Conservation (phyloP, 1,140 invertebrate genomes). For the Globodera ellingtonae region DNA sequence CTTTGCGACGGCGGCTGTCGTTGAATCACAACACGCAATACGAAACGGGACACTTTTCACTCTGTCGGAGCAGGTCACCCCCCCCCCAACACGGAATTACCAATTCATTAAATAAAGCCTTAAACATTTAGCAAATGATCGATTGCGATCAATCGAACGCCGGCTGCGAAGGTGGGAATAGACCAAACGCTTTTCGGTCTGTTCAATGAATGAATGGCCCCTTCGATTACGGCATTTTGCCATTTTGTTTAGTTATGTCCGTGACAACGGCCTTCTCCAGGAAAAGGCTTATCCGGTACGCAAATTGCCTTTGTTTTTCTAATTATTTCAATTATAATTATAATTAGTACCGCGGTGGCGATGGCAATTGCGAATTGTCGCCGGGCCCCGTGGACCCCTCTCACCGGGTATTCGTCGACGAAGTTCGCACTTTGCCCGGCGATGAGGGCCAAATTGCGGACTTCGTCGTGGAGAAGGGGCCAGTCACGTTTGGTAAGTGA, state of each 20-base stretch:
- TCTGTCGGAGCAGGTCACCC: slow-evolving; percentile 41
- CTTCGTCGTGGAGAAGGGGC: slow-evolving; percentile 43
- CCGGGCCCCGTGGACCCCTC: slow-evolving; percentile 23
- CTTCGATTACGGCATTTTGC: neutral
- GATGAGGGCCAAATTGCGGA: slow-evolving; percentile 44
- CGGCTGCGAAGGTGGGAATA: slow-evolving; percentile 39
- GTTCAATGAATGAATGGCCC: neutral
- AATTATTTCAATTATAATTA: neutral
- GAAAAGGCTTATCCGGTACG: slow-evolving; percentile 30
- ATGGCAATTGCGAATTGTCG: slow-evolving; percentile 24
- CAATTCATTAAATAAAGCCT: neutral
- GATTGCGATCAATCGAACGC: slow-evolving; percentile 41
- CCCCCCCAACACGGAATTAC: neutral
- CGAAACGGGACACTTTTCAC: slow-evolving; percentile 14
- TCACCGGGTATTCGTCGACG: slow-evolving; percentile 36
- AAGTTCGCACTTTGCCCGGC: slow-evolving; percentile 24
- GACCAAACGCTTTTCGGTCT: slow-evolving; percentile 42
- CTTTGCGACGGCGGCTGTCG: slow-evolving; percentile 36
- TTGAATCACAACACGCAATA: slow-evolving; percentile 40
- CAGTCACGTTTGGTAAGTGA: slow-evolving; percentile 37
- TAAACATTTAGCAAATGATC: slow-evolving; percentile 34
- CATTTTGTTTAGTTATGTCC: slow-evolving; percentile 38
- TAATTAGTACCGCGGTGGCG: slow-evolving; percentile 13
- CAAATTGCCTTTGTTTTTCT: neutral
- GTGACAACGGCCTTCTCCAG: slow-evolving; percentile 39